phyloP scores from a whole-genome alignment of 1,140 invertebrate species.

The Cecropterus lyciades region DNA sequence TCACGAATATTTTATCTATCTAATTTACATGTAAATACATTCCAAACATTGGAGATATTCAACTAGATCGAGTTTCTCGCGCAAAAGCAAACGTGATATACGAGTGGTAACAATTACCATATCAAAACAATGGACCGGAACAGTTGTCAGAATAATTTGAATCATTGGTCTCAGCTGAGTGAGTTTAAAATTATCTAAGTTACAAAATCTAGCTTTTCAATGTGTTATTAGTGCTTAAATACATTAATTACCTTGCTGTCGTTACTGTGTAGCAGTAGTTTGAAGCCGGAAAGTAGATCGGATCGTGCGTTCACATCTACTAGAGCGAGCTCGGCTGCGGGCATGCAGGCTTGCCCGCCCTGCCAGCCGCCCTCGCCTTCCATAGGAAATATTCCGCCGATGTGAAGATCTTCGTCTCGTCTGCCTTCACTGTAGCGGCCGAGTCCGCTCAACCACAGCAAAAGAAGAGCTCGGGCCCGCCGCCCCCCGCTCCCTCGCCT shows the following conservation, averaged over 20 bases:
- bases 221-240: neutral
- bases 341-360: slow-evolving; percentile 97
- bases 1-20: no score
- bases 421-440: slow-evolving; percentile 59
- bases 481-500: slow-evolving; percentile 35
- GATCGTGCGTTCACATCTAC: slow-evolving; percentile 96
- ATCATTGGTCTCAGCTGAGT: slow-evolving; percentile 14
- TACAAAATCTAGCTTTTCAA: neutral
- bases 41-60: slow-evolving; percentile 30
- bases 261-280: slow-evolving; percentile 96
- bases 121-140: slow-evolving; percentile 30
- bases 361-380: slow-evolving; percentile 97
- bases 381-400: slow-evolving; percentile 99
- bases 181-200: neutral
- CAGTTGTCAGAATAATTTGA: slow-evolving; percentile 31
- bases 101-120: slow-evolving; percentile 33
- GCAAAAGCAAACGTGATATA: slow-evolving; percentile 26
- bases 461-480: slow-evolving; percentile 48
- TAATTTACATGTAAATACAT: slow-evolving; percentile 28
- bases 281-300: slow-evolving; percentile 96
- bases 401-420: slow-evolving; percentile 90
- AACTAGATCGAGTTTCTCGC: slow-evolving; percentile 25
- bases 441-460: slow-evolving; percentile 58
- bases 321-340: slow-evolving; percentile 97
- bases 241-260: slow-evolving; percentile 97